Percentiles rank a stretch among this genome's conserved stretches.
These are phyloP conservation scores for Acrobasis suavella DNA, from an alignment of 2,888 invertebrate species.

Conservation along the genomic window DNA sequence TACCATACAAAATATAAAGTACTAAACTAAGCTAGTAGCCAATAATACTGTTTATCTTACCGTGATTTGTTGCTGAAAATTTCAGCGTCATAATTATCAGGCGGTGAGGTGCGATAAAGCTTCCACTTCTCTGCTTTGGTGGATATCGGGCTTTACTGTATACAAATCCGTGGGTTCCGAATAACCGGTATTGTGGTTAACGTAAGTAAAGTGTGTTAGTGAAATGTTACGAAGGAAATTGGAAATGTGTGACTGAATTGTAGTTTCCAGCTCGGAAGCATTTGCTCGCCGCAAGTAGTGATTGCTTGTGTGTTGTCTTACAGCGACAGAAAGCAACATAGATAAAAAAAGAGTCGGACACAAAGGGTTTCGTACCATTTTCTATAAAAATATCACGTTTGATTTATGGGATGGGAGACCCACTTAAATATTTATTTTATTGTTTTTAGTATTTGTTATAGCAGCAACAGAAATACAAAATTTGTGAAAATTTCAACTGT, in stretches of 20 bases:
- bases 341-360: background rate
- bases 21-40: too few relatives aligned
- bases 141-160: constrained; percentile 12
- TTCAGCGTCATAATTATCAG: too few relatives aligned
- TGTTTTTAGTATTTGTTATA: too few relatives aligned
- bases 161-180: constrained; percentile 22
- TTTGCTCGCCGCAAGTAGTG: background rate
- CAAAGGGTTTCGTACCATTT: too few relatives aligned
- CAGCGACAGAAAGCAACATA: background rate
- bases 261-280: background rate
- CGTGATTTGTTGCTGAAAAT: too few relatives aligned
- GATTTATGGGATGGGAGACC: too few relatives aligned
- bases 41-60: too few relatives aligned
- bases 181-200: background rate
- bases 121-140: background rate
- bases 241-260: constrained; percentile 2
- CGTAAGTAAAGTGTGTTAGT: constrained; percentile 1
- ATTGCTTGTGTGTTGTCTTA: constrained; percentile 1
- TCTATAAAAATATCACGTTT: too few relatives aligned
- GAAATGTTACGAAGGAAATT: constrained; percentile 8
- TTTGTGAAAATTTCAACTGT: too few relatives aligned
- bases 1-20: too few relatives aligned
- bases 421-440: too few relatives aligned
- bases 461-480: too few relatives aligned
- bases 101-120: background rate